Base-by-base conservation (phyloP, 2,797 vertebrate genomes). In the Lagorchestes hirsutus region DNA sequence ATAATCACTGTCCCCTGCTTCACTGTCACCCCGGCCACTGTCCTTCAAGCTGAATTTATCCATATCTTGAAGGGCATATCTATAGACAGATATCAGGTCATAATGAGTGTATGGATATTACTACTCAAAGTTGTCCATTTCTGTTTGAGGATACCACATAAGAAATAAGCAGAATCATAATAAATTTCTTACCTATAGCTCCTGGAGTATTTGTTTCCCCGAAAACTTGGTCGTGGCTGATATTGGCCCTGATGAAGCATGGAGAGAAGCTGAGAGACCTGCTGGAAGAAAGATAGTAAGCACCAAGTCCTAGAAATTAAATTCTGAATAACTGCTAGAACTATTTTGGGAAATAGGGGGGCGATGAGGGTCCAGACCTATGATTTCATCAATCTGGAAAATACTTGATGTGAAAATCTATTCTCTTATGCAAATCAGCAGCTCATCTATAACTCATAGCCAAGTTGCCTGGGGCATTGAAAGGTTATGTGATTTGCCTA, bases 181-280 rank as follows among this genome's bases (percentile, higher is more conserved):
- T 40, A 94, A 94, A 91, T 94, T 59, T 82, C 97, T 99, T 99
- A 99, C 99, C 99, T 99, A 99, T 99, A 99, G 98, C 99, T 99
- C 98, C 99, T 99, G 97, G 99, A 99, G 98, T 99, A 99, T 98
- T 99, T 99, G 99, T 99, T 99, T 98, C 99, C 99, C 99, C 99
- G 99, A 99, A 99, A 99, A 98, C 99, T 99, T 98, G 99, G 99
- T 98, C 99, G 99, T 98, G 99, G 99, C 98, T 99, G 99, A 99
- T 99, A 99, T 95, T 99, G 99, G 97, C 99, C 99, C 99, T 99
- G 99, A 98, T 99, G 99, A 98, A 99, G 99, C 99, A 99, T 99
- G 29, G 99, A 99, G 98, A 99, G 99, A 99, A 99, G 99, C 99
- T 99, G 99, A 98, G 99, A 99, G 98, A 99, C 99, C 99, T 99